phyloP scores from a whole-genome alignment of 2,113 vertebrate species.

The Brienomyrus brachyistius region DNA sequence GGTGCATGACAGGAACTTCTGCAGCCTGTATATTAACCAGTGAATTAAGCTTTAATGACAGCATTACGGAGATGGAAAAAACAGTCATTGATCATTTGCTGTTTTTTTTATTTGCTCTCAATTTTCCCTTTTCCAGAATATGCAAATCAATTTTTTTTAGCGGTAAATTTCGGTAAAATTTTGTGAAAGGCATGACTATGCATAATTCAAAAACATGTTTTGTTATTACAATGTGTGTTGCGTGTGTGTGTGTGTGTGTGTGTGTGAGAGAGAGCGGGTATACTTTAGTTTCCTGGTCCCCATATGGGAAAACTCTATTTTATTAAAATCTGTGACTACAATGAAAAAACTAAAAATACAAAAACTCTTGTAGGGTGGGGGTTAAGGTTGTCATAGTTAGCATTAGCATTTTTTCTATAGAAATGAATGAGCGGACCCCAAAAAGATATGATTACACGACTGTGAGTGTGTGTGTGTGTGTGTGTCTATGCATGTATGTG shows the following conservation, averaged over 20 bases:
- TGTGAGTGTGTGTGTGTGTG: background rate
- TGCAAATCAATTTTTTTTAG: background rate
- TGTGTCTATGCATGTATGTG: background rate
- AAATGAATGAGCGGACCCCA: background rate
- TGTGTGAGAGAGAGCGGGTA: no score
- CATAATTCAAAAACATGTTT: background rate
- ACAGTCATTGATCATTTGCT: constrained; percentile 38
- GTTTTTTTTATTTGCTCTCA: constrained; percentile 23
- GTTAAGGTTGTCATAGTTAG: no score
- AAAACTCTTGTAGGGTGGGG: no score
- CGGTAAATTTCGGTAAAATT: background rate
- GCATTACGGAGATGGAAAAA: constrained; percentile 34
- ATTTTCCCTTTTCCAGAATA: background rate
- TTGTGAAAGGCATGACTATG: background rate
- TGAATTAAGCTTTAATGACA: constrained; percentile 46
- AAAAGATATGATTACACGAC: background rate
- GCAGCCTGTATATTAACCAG: constrained; percentile 41
- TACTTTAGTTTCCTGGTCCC: no score
- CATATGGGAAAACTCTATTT: no score
- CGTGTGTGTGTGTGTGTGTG: no score
- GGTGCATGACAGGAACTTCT: constrained; percentile 40
- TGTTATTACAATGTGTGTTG: background rate
- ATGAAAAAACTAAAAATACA: no score
- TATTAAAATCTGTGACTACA: no score
- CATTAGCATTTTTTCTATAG: background rate